Percentiles rank a stretch among this genome's conserved stretches.
Conservation (phyloP, 2,888 invertebrate genomes). For the Folsomia candida region DNA sequence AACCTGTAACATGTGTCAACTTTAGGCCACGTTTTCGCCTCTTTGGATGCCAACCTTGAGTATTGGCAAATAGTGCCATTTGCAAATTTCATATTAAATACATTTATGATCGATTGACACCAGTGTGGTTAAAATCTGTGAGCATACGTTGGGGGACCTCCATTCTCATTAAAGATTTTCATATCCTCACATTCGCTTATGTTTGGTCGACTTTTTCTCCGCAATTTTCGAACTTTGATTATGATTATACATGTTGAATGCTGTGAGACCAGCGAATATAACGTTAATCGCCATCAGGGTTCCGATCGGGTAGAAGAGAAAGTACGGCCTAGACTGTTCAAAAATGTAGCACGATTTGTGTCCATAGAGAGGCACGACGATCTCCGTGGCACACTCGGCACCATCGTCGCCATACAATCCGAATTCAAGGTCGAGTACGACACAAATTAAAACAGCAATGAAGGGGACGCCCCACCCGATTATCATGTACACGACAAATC, state of each 20-base stretch:
- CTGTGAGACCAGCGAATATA: conserved; percentile 31
- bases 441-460: conserved; percentile 30
- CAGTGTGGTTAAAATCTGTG: too few relatives aligned
- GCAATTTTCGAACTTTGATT: conserved; percentile 33
- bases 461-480: conserved; percentile 41
- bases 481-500: conserved; percentile 37
- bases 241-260: conserved; percentile 36
- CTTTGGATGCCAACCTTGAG: too few relatives aligned
- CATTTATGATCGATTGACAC: too few relatives aligned
- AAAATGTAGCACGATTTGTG: conserved; percentile 36
- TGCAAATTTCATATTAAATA: too few relatives aligned
- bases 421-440: conserved; percentile 34
- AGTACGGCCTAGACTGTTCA: conserved; percentile 37
- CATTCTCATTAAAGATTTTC: too few relatives aligned
- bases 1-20: too few relatives aligned
- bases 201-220: conserved; percentile 15
- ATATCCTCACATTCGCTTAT: conserved; percentile 22
- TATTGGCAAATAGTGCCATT: too few relatives aligned
- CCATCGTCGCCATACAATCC: conserved; percentile 39
- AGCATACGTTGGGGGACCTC: too few relatives aligned
- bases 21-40: too few relatives aligned
- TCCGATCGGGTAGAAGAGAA: conserved; percentile 46
- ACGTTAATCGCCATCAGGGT: conserved; percentile 35
- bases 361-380: conserved; percentile 45
- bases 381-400: conserved; percentile 32